phyloP scores from a whole-genome alignment of 2,113 vertebrate genomes.

The Amblyopsis rosae region DNA sequence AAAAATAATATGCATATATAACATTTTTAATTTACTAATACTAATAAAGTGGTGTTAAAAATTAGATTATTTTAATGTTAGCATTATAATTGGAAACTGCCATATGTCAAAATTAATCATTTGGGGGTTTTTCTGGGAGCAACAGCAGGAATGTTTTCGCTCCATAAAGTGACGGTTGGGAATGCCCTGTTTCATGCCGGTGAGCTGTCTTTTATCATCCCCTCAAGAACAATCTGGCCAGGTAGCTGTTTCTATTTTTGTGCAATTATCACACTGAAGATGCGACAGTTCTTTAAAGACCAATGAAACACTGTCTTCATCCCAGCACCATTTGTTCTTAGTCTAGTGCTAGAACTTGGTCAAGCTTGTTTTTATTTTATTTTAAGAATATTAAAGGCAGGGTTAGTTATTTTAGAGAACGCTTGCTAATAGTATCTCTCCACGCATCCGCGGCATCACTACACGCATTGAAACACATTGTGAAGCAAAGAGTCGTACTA shows the following conservation, averaged over 20 bases:
- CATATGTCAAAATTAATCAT: conserved; percentile 33
- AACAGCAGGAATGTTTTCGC: conserved; percentile 36
- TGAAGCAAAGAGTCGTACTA: no score
- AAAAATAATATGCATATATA: neutral
- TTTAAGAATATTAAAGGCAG: conserved; percentile 27
- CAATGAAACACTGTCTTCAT: conserved; percentile 20
- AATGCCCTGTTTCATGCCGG: conserved; percentile 36
- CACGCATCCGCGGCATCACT: no score
- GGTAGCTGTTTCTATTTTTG: conserved; percentile 50
- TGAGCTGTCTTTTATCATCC: neutral
- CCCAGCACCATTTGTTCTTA: neutral
- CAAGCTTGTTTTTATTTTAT: conserved; percentile 29
- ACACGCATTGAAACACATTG: no score
- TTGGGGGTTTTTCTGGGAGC: neutral
- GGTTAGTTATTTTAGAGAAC: no score
- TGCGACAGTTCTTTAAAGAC: neutral
- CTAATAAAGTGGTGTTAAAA: neutral
- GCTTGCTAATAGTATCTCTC: no score
- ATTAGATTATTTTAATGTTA: neutral
- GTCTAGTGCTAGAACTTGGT: conserved; percentile 23
- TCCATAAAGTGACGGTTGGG: conserved; percentile 38
- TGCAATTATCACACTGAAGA: conserved; percentile 39
- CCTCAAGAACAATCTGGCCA: conserved; percentile 44
- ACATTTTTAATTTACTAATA: conserved; percentile 23
- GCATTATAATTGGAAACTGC: conserved; percentile 36